Evolutionary conservation across 1,140 invertebrate genomes (phyloP), one percentile per base, ranked within the genome.

Genomic region (Drosophila neocordata): DNA sequence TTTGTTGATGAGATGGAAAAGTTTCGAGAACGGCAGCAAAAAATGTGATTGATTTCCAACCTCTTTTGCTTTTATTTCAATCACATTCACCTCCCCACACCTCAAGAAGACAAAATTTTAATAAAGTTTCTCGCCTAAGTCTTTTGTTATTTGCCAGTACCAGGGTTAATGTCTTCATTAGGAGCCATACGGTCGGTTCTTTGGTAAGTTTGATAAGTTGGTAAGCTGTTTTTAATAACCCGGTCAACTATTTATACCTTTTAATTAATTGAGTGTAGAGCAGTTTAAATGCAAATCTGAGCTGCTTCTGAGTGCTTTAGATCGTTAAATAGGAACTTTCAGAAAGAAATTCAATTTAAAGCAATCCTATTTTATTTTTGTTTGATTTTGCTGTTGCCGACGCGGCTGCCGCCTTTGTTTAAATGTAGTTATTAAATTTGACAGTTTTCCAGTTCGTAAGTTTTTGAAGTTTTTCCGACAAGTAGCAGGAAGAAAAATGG

Each of bases 401-500:
- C 4, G 41, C 41, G 7, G 41, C 18, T n/a, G 11, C 9, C 58
- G 38, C 48, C 60, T 76, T 83, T 88, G 83, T 88, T 76, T 18
- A 69, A 75, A 87, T 77, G 76, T 84, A 87, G 82, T 87, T 87
- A 87, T 87, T 87, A 87, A 87, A 87, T 87, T 88, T 87, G 82
- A 87, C 82, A 87, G 82, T 79, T 87, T 88, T 83, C 75, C 72
- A 75, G 69, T 24, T 82, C 75, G 58, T 70, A 15, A 20, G 20
- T 67, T 76, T 88, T 87, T 88, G 79, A 79, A 59, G 72, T 44
- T 15, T 8, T 13, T 68, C 78, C 74, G 83, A 64, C 58, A 15
- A 15, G 15, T 18, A 44, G 41, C 41, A 48, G 41, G 41, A 48
- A 48, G 15, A n/a, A n/a, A 38, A 38, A 13, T 13, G n/a, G 37